Conservation (phyloP, 2,888 invertebrate species). For the Syrista parreyssii region DNA sequence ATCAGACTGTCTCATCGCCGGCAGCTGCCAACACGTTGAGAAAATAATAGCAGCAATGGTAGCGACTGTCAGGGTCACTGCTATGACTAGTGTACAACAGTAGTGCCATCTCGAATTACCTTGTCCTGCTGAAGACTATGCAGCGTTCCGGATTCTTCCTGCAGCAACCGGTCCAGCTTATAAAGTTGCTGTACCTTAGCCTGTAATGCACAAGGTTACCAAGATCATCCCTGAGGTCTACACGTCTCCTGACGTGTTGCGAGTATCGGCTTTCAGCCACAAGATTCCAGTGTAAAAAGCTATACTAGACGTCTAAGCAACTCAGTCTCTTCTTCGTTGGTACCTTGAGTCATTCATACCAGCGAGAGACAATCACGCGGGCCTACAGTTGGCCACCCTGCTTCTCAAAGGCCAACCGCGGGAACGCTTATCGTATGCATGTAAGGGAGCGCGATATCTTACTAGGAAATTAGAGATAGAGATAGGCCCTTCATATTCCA, state of each 20-base stretch:
- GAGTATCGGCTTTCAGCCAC: slow-evolving; percentile 28
- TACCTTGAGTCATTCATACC: background rate
- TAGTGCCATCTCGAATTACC: slow-evolving; percentile 52
- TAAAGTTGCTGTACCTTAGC: slow-evolving; percentile 82
- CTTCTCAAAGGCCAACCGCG: background rate
- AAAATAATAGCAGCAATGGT: background rate
- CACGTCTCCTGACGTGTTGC: background rate
- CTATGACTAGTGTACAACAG: background rate
- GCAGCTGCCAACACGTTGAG: background rate
- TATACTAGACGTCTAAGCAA: background rate
- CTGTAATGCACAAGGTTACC: slow-evolving; percentile 58
- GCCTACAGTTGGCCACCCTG: background rate
- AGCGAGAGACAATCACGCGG: background rate
- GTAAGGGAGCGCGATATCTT: background rate
- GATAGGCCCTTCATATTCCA: too few relatives aligned
- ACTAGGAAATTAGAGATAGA: slow-evolving; percentile 6
- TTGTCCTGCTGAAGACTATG: slow-evolving; percentile 82
- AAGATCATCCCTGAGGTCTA: background rate
- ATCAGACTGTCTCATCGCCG: background rate
- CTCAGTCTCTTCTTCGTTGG: background rate
- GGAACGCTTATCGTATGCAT: background rate
- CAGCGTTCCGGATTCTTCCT: slow-evolving; percentile 80
- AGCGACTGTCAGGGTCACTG: too few relatives aligned
- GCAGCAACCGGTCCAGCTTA: slow-evolving; percentile 78
- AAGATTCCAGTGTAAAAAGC: slow-evolving; percentile 28